Conservation (phyloP, 2,113 vertebrate species). For the Chionodraco myersi region DNA sequence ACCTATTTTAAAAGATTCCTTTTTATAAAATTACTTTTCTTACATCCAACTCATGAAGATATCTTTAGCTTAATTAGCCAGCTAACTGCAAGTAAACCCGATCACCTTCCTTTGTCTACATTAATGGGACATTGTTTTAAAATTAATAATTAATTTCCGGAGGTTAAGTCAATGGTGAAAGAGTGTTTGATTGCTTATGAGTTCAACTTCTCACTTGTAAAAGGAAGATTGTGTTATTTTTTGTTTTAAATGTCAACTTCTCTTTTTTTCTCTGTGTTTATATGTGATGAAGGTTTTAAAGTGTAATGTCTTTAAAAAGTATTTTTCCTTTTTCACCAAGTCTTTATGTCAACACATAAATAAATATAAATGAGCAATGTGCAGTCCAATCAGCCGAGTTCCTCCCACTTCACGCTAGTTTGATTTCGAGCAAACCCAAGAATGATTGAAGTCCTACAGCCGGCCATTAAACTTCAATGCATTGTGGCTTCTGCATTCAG, state of each 20-base stretch:
- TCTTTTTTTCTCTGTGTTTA: neutral
- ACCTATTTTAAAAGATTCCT: too few relatives aligned
- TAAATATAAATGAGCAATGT: constrained; percentile 16
- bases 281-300: neutral
- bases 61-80: too few relatives aligned
- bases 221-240: too few relatives aligned
- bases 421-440: neutral
- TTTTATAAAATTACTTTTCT: too few relatives aligned
- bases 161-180: neutral
- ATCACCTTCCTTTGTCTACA: too few relatives aligned
- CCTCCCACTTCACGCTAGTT: neutral
- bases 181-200: neutral
- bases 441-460: constrained; percentile 15
- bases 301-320: neutral
- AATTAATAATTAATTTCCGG: neutral
- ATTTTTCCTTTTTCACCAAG: neutral
- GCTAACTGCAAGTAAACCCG: too few relatives aligned
- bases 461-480: neutral
- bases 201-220: neutral
- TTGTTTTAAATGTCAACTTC: too few relatives aligned
- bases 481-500: neutral
- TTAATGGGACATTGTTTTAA: neutral
- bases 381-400: constrained; percentile 36
- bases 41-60: too few relatives aligned
- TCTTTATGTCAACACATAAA: constrained; percentile 20